Evolutionary conservation across 2,888 invertebrate species (phyloP).

Genomic region (Dynastes grantii): DNA sequence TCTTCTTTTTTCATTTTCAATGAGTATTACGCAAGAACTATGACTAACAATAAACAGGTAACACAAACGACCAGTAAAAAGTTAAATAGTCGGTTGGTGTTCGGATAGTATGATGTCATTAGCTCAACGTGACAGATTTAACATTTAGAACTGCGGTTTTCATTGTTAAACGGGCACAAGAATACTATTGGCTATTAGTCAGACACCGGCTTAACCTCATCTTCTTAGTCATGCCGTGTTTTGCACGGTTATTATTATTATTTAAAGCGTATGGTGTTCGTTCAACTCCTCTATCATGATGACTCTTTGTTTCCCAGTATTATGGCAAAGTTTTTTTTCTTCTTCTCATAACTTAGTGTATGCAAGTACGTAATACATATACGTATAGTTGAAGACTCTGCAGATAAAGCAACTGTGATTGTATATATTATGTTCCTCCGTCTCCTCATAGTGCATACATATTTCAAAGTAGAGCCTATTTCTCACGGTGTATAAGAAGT

Average conservation of each 20-base stretch:
- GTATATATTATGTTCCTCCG: not conserved
- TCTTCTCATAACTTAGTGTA: not conserved
- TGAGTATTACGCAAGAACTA: not conserved
- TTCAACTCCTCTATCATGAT: not conserved
- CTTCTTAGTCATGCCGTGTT: constrained; percentile 2
- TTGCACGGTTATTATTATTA: not conserved
- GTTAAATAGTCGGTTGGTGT: not conserved
- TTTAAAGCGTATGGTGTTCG: not conserved
- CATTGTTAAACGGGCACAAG: constrained; percentile 3
- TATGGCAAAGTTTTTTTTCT: not conserved
- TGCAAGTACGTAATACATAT: not conserved
- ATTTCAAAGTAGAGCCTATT: not conserved
- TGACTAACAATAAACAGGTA: no score
- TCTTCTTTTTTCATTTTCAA: not conserved
- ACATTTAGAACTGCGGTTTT: not conserved
- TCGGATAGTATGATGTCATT: not conserved
- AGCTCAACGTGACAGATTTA: not conserved
- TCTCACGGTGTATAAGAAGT: constrained; percentile 3
- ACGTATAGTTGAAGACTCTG: not conserved
- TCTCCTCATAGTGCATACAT: not conserved
- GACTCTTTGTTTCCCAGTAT: no score
- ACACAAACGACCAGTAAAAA: not conserved
- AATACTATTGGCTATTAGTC: not conserved
- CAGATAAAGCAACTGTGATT: no score
- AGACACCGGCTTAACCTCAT: not conserved